Evolutionary conservation across 1,140 invertebrate genomes (phyloP), one percentile per base, ranked within the genome.

Genomic region (Colletes gigas): DNA sequence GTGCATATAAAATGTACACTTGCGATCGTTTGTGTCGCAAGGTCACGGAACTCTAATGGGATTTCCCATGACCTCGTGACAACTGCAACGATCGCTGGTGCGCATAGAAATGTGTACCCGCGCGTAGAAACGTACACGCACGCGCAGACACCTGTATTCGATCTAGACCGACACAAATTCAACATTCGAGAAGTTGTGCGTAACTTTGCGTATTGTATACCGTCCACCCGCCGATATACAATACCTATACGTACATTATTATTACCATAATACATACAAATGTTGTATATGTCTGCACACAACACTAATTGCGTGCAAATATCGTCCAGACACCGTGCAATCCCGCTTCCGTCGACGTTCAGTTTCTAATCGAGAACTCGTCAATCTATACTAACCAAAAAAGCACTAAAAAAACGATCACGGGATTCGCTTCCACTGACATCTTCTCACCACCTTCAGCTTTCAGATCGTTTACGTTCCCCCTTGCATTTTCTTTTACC

Each of bases 101-200:
- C 30, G 30, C 30, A 30, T 30, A 30, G 30, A 30, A 30, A 30
- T 30, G 30, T n/a, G n/a, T n/a, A n/a, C n/a, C 44, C 44, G 4
- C 8, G 44, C 8, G 44, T 47, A 47, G 3, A 47, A 6, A 15
- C 14, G n/a, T 44, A 5, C 30, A 17, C n/a, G 50, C 10, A 19
- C 14, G 41, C 14, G 47, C 50, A n/a, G 39, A 30, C 14, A 21
- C 50, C n/a, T 47, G 19, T 60, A 21, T 70, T 47, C 63, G 82
- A n/a, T 76, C 14, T 30, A n/a, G 59, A 57, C 30, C 67, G 63
- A 83, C 73, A 83, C 81, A 60, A 52, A 72, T 65, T 54, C 57
- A 54, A 83, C 82, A 57, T 71, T 12, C 76, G 82, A 73, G 69
- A 57, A 84, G 19, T 60, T 69, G 14, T 83, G 62, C 79, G 67